A percentile compares a stretch with the other conserved stretches of the same genome.
Conservation (phyloP, 2,113 vertebrate genomes). For the Otus sunia region DNA sequence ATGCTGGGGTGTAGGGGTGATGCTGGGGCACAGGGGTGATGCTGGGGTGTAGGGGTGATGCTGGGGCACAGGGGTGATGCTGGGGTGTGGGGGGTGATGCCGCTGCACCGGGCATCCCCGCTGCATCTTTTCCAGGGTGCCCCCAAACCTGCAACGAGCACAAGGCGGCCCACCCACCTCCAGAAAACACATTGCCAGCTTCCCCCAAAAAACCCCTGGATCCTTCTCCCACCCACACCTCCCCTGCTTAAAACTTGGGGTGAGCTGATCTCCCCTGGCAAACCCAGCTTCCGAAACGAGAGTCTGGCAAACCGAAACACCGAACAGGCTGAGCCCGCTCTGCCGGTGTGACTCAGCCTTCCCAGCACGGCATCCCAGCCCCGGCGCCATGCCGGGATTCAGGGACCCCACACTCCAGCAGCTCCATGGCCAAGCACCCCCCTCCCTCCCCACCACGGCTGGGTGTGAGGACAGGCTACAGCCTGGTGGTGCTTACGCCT, state of each 20-base stretch:
- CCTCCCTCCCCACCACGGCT: too few species aligned
- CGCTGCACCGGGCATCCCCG: neutral
- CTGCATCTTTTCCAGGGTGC: neutral
- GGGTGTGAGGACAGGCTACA: too few species aligned
- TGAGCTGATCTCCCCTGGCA: neutral
- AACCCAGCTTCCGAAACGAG: rapidly evolving
- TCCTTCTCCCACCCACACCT: neutral
- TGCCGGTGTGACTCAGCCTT: neutral
- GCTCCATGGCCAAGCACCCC: neutral
- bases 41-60: neutral
- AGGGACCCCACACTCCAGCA: neutral
- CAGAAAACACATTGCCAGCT: neutral
- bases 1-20: neutral
- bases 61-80: neutral
- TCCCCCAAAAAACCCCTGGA: rapidly evolving
- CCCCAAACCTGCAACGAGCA: rapidly evolving
- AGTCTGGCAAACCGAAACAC: neutral
- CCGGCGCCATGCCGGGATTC: neutral
- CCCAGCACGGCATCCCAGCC: neutral
- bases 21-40: too few species aligned
- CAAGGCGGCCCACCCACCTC: rapidly evolving
- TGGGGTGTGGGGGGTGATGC: neutral
- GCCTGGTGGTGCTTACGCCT: neutral
- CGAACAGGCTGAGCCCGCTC: neutral
- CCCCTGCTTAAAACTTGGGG: neutral